phyloP scores from a whole-genome alignment of 2,888 invertebrate genomes.

The Disparrhopalites patrizii region DNA sequence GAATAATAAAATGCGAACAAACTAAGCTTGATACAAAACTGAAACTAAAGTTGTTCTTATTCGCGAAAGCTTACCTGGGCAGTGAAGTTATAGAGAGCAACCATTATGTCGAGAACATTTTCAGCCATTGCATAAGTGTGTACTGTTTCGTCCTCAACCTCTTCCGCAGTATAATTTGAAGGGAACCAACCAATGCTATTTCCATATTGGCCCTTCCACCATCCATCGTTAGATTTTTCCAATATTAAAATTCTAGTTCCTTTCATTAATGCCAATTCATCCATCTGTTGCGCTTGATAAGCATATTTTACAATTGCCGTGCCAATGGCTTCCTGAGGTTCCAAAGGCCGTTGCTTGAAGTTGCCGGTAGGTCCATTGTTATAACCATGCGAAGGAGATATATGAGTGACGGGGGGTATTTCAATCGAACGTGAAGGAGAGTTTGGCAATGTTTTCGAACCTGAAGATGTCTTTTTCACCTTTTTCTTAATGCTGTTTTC shows the following conservation, averaged over 20 bases:
- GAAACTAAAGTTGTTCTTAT: not conserved
- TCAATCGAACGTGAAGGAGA: constrained; percentile 71
- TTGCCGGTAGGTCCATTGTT: constrained; percentile 42
- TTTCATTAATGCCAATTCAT: constrained; percentile 90
- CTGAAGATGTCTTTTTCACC: constrained; percentile 67
- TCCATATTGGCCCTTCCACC: constrained; percentile 77
- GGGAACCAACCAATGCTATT: constrained; percentile 83
- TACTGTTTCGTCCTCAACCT: constrained; percentile 71
- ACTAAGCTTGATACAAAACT: not conserved
- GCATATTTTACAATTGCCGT: constrained; percentile 93
- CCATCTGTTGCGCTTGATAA: constrained; percentile 90
- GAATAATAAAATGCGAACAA: not conserved
- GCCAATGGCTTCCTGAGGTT: constrained; percentile 81
- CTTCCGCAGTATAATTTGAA: constrained; percentile 90
- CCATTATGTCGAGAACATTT: constrained; percentile 91
- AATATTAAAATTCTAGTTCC: constrained; percentile 90
- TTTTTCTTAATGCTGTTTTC: constrained; percentile 80
- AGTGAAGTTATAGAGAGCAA: constrained; percentile 86
- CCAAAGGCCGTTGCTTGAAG: constrained; percentile 61
- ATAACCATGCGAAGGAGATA: constrained; percentile 45
- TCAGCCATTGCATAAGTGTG: constrained; percentile 93
- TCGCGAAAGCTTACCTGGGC: constrained; percentile 43
- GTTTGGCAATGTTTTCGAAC: constrained; percentile 68
- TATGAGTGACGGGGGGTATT: constrained; percentile 69
- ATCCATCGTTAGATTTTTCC: constrained; percentile 97